phyloP scores from a whole-genome alignment of 2,113 vertebrate genomes.

The Eulemur rufifrons region DNA sequence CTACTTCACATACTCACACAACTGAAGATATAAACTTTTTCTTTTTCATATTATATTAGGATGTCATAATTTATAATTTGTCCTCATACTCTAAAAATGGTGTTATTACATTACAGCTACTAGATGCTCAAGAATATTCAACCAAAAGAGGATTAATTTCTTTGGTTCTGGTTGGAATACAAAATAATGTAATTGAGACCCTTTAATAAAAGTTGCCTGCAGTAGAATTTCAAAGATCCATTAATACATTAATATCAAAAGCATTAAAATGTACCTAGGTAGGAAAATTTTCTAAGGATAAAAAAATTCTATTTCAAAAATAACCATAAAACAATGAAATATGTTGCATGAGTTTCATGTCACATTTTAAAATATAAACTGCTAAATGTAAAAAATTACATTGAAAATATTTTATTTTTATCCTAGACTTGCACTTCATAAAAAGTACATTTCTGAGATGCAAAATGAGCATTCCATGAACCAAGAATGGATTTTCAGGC shows the following conservation, averaged over 20 bases:
- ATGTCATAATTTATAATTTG: not conserved
- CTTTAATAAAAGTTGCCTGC: not conserved
- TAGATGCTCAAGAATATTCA: not conserved
- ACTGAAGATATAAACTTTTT: not conserved
- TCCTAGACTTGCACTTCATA: not conserved
- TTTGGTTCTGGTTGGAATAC: not conserved
- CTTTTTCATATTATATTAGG: not conserved
- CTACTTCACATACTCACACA: not conserved
- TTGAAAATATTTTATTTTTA: not conserved
- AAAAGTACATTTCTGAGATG: not conserved
- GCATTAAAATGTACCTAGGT: not conserved
- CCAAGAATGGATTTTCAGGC: not conserved
- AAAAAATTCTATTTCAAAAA: not conserved
- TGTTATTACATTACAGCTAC: not conserved
- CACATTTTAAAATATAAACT: not conserved
- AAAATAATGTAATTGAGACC: not conserved
- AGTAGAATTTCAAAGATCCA: not conserved
- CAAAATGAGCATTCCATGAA: not conserved
- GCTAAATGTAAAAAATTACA: not conserved
- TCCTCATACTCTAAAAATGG: not conserved
- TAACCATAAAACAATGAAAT: not conserved
- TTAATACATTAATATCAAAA: not conserved
- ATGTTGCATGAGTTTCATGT: not conserved
- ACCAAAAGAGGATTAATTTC: not conserved
- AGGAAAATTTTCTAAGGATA: not conserved